These are phyloP conservation scores for Acanthosepion esculentum DNA, from an alignment of 2,888 invertebrate genomes.

Conservation along the genomic window DNA sequence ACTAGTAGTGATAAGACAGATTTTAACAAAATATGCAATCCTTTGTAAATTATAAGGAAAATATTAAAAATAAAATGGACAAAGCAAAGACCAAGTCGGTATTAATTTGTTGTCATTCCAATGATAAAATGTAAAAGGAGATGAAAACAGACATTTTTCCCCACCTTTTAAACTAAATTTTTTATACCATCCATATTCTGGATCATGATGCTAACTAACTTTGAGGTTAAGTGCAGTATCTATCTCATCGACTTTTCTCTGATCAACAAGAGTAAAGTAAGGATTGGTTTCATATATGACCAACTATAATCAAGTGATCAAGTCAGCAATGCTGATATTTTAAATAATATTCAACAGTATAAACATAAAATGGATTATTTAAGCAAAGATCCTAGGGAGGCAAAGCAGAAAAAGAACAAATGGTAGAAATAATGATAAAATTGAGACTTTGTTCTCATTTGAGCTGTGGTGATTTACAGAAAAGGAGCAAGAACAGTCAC, in stretches of 20 bases:
- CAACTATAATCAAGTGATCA: conserved; percentile 17
- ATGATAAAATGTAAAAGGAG: neutral
- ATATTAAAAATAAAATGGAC: neutral
- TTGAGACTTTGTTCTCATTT: neutral
- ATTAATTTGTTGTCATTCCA: neutral
- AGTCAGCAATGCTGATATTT: neutral
- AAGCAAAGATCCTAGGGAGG: neutral
- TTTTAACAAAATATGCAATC: neutral
- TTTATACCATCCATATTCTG: neutral
- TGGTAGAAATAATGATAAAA: neutral
- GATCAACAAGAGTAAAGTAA: neutral
- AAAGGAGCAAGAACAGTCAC: no score
- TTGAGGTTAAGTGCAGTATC: neutral
- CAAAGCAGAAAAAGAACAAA: neutral
- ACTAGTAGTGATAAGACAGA: neutral
- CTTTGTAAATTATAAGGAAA: no score
- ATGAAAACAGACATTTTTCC: neutral
- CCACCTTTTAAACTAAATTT: neutral
- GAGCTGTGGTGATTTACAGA: neutral
- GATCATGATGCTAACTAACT: neutral
- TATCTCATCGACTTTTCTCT: neutral
- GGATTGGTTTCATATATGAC: neutral
- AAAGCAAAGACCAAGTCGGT: neutral
- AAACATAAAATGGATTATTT: neutral
- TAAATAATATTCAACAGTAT: neutral